Evolutionary conservation across 2,113 vertebrate genomes (phyloP).

Genomic region (Camelus bactrianus): DNA sequence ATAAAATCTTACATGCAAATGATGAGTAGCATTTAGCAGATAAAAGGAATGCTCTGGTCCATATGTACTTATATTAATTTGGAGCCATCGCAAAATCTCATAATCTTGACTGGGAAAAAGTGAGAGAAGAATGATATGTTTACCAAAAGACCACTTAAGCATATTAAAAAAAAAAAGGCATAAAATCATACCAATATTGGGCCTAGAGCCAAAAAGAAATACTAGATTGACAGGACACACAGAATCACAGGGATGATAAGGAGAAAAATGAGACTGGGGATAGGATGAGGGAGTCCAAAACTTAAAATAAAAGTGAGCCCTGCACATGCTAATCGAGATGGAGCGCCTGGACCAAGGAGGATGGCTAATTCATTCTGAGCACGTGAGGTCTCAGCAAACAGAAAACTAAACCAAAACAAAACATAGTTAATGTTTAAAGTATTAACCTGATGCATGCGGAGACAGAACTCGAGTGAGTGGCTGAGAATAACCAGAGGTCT

Average conservation of each 20-base stretch:
- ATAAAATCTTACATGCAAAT: background rate
- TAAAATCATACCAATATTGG: background rate
- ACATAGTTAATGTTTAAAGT: conserved; percentile 59
- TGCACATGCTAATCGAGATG: background rate
- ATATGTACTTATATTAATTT: background rate
- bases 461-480: background rate
- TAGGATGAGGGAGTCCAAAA: background rate
- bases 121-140: background rate
- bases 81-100: background rate
- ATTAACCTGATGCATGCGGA: conserved; percentile 37
- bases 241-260: background rate
- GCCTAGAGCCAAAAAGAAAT: background rate
- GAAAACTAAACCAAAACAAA: conserved; percentile 55
- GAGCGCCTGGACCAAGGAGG: background rate
- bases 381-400: background rate
- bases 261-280: background rate
- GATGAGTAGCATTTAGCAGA: background rate
- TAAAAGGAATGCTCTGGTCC: background rate
- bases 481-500: background rate
- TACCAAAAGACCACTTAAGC: background rate
- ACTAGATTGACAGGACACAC: background rate
- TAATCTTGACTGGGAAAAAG: background rate
- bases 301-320: background rate
- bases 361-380: background rate
- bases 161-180: background rate